These are phyloP conservation scores for Phylloscopus collybita DNA, from an alignment of 2,797 vertebrate genomes.

Conservation along the genomic window DNA sequence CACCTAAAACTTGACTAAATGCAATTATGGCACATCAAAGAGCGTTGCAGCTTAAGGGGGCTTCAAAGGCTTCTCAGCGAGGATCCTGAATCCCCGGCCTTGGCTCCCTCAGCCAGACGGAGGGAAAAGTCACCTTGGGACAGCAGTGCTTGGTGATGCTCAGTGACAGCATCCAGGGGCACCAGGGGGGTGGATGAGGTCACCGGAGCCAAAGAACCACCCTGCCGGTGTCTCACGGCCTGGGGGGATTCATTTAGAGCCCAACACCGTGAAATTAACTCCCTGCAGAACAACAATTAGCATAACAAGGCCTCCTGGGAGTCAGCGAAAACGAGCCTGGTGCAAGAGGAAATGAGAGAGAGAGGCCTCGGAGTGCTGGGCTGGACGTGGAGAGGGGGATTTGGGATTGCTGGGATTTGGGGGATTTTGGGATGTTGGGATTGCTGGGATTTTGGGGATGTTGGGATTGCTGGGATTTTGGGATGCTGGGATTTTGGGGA, in stretches of 20 bases:
- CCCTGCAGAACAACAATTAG: slow-evolving; percentile 66
- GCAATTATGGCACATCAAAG: background rate
- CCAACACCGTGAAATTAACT: slow-evolving; percentile 37
- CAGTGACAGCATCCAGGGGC: background rate
- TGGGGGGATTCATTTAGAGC: slow-evolving; percentile 54
- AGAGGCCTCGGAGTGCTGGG: background rate
- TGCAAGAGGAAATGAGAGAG: slow-evolving; percentile 55
- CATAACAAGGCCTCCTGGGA: slow-evolving; percentile 69
- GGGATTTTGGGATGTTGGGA: too few relatives aligned
- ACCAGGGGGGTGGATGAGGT: accelerated
- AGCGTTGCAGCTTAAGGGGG: background rate
- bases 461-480: too few relatives aligned
- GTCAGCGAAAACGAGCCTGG: slow-evolving; percentile 32
- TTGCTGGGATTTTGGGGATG: too few relatives aligned
- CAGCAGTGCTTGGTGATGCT: background rate
- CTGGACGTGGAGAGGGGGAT: slow-evolving; percentile 2
- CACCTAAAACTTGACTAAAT: slow-evolving; percentile 19
- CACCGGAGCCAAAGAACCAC: background rate
- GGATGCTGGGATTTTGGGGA: too few relatives aligned
- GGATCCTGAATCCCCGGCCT: background rate
- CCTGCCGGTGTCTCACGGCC: background rate
- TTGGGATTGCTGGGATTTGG: background rate
- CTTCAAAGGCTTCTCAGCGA: background rate
- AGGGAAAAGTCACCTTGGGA: background rate
- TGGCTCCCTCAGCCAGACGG: background rate